Conservation (phyloP, 64 coral and sea anemone genomes). For the Montipora capricornis region DNA sequence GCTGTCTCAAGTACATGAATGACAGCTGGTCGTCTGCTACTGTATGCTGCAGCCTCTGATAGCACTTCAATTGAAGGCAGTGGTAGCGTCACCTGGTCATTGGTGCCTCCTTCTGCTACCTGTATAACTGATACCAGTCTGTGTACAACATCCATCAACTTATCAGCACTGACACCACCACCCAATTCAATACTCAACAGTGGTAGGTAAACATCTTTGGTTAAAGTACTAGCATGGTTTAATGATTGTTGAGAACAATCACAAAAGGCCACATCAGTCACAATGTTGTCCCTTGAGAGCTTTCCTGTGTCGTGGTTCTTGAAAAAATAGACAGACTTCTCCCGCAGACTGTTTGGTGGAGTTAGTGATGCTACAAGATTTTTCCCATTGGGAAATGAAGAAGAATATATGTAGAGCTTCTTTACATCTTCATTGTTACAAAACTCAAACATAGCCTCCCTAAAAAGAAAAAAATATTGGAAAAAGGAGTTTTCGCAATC, state of each 20-base stretch:
- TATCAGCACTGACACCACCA: constrained; percentile 95
- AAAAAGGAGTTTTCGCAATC: neutral
- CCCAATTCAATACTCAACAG: constrained; percentile 98
- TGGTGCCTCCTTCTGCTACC: constrained; percentile 75
- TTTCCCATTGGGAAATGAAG: constrained; percentile 54
- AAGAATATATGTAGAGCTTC: constrained; percentile 80
- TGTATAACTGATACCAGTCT: constrained; percentile 91
- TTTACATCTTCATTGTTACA: constrained; percentile 98
- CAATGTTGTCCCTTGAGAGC: constrained; percentile 93
- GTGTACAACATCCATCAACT: constrained; percentile 98
- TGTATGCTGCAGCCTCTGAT: constrained; percentile 98
- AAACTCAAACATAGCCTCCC: constrained; percentile 99
- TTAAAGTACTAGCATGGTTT: constrained; percentile 68
- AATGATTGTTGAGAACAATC: constrained; percentile 89
- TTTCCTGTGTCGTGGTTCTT: constrained; percentile 82
- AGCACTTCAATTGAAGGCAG: constrained; percentile 96
- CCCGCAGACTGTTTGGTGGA: constrained; percentile 70
- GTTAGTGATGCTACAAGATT: constrained; percentile 78
- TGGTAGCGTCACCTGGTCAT: constrained; percentile 90
- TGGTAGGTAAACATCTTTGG: constrained; percentile 97
- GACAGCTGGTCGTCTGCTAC: constrained; percentile 92
- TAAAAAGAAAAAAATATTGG: constrained; percentile 17
- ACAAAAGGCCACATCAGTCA: constrained; percentile 92
- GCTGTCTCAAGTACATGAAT: constrained; percentile 98
- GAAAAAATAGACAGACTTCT: constrained; percentile 94